Percentiles rank a stretch among this genome's conserved stretches.
These are phyloP conservation scores for Drosophila nigrodunni DNA, from an alignment of 1,140 invertebrate species.

Conservation along the genomic window DNA sequence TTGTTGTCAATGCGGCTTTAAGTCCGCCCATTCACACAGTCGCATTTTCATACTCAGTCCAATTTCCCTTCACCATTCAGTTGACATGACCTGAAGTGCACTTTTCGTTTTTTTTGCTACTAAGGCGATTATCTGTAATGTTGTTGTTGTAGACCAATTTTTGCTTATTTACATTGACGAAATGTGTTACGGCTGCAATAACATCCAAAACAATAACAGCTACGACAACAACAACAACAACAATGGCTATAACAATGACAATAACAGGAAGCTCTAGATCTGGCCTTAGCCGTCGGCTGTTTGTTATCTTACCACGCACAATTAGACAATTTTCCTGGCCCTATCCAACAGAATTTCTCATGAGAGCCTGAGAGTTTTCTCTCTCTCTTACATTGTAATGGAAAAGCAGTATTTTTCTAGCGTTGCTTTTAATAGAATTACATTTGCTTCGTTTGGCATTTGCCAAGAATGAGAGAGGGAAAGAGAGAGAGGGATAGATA, in stretches of 20 bases:
- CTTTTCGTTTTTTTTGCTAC: constrained; percentile 54
- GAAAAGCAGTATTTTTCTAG: constrained; percentile 53
- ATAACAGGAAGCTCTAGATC: constrained; percentile 78
- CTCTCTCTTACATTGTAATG: constrained; percentile 25
- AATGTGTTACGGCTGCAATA: constrained; percentile 65
- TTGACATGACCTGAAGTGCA: constrained; percentile 69
- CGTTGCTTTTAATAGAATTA: constrained; percentile 64
- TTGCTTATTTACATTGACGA: constrained; percentile 78
- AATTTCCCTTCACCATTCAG: constrained; percentile 23
- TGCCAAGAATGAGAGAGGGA: constrained; percentile 24
- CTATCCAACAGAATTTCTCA: constrained; percentile 67
- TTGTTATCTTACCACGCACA: constrained; percentile 83
- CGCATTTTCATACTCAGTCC: constrained; percentile 2
- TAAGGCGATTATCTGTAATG: constrained; percentile 77
- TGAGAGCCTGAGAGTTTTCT: constrained; percentile 60
- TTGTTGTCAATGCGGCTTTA: constrained; percentile 79
- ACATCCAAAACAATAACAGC: constrained; percentile 35
- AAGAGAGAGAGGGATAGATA: not conserved
- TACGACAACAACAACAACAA: constrained; percentile 26
- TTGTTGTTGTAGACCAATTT: constrained; percentile 59
- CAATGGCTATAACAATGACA: constrained; percentile 57
- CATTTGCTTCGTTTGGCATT: constrained; percentile 39
- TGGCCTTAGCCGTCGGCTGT: constrained; percentile 50
- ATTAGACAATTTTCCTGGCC: constrained; percentile 78
- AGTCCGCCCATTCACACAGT: constrained; percentile 32